Conservation (phyloP, 2,797 vertebrate genomes). For the Apogon hyalosoma region DNA sequence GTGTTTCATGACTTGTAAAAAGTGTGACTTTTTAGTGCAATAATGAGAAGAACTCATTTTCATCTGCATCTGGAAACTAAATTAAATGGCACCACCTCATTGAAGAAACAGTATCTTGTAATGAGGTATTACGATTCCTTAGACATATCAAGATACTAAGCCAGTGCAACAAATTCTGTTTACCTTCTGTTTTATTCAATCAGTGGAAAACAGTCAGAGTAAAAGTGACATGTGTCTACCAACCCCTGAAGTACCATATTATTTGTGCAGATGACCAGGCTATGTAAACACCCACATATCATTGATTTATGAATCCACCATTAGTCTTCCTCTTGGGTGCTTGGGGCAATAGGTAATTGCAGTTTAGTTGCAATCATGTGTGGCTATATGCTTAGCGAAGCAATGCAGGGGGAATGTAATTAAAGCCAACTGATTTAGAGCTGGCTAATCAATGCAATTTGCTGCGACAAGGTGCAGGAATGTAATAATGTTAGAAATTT, state of each 20-base stretch:
- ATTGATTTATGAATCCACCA: slow-evolving; percentile 56
- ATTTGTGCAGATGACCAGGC: slow-evolving; percentile 47
- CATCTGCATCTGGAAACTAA: no score
- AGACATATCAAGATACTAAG: no score
- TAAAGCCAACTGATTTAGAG: slow-evolving; percentile 79
- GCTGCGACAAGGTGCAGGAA: slow-evolving; percentile 72
- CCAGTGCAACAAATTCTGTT: no score
- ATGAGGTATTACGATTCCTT: no score
- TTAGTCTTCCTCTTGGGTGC: slow-evolving; percentile 53
- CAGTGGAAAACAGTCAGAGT: slow-evolving; percentile 17
- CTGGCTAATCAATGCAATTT: slow-evolving; percentile 80
- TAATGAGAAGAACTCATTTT: no score
- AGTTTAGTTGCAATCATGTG: slow-evolving; percentile 72
- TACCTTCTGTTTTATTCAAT: neutral
- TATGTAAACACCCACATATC: slow-evolving; percentile 35
- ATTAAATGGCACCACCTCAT: no score
- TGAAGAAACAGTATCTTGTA: no score
- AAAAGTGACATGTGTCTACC: neutral
- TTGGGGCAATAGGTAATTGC: slow-evolving; percentile 71
- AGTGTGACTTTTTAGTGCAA: no score
- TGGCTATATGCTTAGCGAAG: slow-evolving; percentile 69
- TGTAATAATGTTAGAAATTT: slow-evolving; percentile 76
- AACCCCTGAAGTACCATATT: slow-evolving; percentile 29
- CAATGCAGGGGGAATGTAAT: slow-evolving; percentile 74
- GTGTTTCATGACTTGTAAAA: no score